A percentile compares a stretch with the other conserved stretches of the same genome.
phyloP scores from a whole-genome alignment of 2,113 vertebrate species.

The Syrrhaptes paradoxus region DNA sequence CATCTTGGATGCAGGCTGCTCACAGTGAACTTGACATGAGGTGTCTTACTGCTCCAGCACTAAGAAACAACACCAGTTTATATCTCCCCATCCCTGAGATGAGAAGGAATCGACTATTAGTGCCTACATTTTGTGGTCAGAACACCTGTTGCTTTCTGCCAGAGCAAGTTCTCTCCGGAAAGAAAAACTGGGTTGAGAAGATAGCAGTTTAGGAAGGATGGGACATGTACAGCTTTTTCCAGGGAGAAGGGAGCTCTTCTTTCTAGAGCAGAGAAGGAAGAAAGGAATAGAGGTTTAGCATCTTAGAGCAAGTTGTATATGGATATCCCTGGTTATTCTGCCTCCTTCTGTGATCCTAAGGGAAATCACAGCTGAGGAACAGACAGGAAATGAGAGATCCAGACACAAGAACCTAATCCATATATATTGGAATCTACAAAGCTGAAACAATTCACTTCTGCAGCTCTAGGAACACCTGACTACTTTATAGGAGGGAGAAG shows the following conservation, averaged over 20 bases:
- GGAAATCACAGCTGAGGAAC: background rate
- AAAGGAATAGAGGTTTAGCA: background rate
- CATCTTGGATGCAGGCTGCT: background rate
- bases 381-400: background rate
- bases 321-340: background rate
- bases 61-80: background rate
- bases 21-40: background rate
- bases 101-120: background rate
- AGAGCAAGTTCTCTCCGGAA: background rate
- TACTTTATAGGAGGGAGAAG: background rate
- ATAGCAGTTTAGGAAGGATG: background rate
- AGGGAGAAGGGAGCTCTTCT: background rate
- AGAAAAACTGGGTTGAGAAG: background rate
- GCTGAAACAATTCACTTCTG: background rate
- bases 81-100: background rate
- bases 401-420: background rate
- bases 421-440: background rate
- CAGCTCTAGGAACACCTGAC: background rate
- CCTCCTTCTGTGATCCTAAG: background rate
- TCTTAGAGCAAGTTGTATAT: background rate
- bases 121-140: background rate
- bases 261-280: background rate
- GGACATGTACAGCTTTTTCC: background rate
- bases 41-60: background rate
- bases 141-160: background rate